Evolutionary conservation across 2,797 vertebrate species (phyloP).

Genomic region (Coranthus polyacanthus): DNA sequence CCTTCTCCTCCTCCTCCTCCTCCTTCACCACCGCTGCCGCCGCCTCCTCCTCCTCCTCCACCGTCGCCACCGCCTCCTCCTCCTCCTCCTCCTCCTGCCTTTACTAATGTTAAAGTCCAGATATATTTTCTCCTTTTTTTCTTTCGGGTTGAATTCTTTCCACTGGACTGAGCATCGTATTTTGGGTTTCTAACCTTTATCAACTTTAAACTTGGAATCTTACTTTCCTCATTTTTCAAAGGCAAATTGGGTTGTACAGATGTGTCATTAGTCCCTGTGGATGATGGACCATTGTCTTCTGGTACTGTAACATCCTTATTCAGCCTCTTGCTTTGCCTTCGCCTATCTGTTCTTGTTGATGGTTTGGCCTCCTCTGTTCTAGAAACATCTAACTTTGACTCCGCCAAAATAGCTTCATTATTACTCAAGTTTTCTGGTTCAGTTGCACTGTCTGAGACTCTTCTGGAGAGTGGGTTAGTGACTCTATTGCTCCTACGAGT

Average conservation of each 20-base stretch:
- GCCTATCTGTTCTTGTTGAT: conserved; percentile 58
- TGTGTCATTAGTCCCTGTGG: conserved; percentile 47
- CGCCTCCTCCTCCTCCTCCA: conserved; percentile 14
- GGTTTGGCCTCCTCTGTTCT: conserved; percentile 62
- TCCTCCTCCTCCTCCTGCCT: conserved; percentile 51
- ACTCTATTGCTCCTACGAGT: conserved; percentile 78
- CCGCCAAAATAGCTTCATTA: conserved; percentile 52
- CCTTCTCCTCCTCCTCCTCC: conserved; percentile 37
- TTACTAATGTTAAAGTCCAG: conserved; percentile 85
- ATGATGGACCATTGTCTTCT: conserved; percentile 55
- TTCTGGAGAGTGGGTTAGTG: conserved; percentile 61
- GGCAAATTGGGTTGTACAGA: conserved; percentile 49
- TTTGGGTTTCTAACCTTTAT: conserved; percentile 84
- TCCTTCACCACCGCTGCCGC: no score
- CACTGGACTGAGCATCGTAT: conserved; percentile 65
- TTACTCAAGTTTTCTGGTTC: conserved; percentile 65
- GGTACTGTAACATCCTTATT: conserved; percentile 72
- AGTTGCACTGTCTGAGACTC: conserved; percentile 28
- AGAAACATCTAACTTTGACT: conserved; percentile 71
- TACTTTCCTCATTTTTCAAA: conserved; percentile 68
- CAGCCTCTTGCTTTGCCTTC: conserved; percentile 82
- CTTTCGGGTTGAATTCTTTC: conserved; percentile 74
- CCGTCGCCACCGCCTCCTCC: conserved; percentile 14
- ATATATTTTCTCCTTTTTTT: conserved; percentile 85
- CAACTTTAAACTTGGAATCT: conserved; percentile 83